Percentiles rank a stretch among this genome's conserved stretches.
phyloP scores from a whole-genome alignment of 2,797 vertebrate species.

The Heliangelus exortis region DNA sequence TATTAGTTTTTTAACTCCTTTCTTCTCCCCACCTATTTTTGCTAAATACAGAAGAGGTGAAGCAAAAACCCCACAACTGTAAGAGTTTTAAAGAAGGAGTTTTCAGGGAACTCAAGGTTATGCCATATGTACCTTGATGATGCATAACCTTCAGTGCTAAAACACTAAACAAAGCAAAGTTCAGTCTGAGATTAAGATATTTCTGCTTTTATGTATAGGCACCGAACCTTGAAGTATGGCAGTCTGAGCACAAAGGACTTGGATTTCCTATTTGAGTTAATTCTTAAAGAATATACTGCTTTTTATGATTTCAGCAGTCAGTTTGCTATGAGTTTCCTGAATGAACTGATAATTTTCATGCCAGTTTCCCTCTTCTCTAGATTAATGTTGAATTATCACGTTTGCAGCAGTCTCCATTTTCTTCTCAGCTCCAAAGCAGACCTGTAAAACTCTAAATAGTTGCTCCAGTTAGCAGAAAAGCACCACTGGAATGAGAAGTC shows the following conservation, averaged over 20 bases:
- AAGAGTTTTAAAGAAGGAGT: neutral
- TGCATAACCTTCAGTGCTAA: neutral
- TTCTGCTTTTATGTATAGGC: neutral
- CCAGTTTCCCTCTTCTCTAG: neutral
- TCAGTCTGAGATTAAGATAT: neutral
- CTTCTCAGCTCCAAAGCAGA: neutral
- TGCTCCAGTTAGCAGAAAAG: neutral
- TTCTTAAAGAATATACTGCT: neutral
- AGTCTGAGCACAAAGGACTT: neutral
- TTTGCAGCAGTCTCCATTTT: neutral
- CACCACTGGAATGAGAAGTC: neutral
- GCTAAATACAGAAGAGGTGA: neutral
- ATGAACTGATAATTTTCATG: neutral
- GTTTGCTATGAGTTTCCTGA: neutral
- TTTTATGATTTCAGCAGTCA: neutral
- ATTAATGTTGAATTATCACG: neutral
- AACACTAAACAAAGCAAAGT: neutral
- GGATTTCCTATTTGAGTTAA: neutral
- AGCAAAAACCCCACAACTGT: neutral
- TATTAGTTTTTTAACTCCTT: neutral
- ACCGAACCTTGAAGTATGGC: neutral
- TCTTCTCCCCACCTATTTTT: neutral
- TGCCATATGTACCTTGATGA: neutral
- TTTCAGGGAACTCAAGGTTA: neutral
- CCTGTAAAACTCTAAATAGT: neutral